A percentile compares a stretch with the other conserved stretches of the same genome.
phyloP scores from a whole-genome alignment of 2,888 invertebrate genomes.

The Formica aserva region DNA sequence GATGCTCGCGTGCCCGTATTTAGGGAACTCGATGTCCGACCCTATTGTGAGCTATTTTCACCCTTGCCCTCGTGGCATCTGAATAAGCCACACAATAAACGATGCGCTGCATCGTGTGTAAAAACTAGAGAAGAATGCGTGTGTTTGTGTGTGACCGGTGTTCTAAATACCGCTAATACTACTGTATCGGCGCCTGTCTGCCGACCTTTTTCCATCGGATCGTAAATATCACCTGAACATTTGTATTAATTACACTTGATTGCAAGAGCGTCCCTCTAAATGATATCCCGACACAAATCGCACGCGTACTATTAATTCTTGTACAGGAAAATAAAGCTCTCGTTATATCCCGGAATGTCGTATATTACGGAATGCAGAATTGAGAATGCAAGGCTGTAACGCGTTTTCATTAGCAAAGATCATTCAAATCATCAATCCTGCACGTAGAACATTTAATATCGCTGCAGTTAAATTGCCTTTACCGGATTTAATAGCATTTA shows the following conservation, averaged over 20 bases:
- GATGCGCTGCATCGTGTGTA: slow-evolving; percentile 9
- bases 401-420: slow-evolving; percentile 31
- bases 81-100: neutral
- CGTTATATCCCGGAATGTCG: neutral
- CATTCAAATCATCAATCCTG: slow-evolving; percentile 21
- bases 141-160: neutral
- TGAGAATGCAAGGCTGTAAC: neutral
- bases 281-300: neutral
- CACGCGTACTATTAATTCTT: slow-evolving; percentile 2
- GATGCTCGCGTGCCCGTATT: slow-evolving; percentile 51
- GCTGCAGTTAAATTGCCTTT: slow-evolving; percentile 41
- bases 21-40: slow-evolving; percentile 55
- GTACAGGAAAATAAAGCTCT: neutral
- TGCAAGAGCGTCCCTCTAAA: neutral
- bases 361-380: neutral
- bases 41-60: neutral
- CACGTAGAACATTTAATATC: slow-evolving; percentile 31
- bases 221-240: slow-evolving; percentile 14
- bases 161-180: neutral
- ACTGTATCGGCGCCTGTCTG: slow-evolving; percentile 34
- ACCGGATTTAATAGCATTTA: slow-evolving; percentile 29
- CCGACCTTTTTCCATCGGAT: neutral
- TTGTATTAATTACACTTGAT: slow-evolving; percentile 40
- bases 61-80: neutral
- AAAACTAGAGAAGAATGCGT: slow-evolving; percentile 23